Evolutionary conservation across 2,113 vertebrate genomes (phyloP), one percentile per base, ranked within the genome.

Genomic region (Zosterops pallidus): DNA sequence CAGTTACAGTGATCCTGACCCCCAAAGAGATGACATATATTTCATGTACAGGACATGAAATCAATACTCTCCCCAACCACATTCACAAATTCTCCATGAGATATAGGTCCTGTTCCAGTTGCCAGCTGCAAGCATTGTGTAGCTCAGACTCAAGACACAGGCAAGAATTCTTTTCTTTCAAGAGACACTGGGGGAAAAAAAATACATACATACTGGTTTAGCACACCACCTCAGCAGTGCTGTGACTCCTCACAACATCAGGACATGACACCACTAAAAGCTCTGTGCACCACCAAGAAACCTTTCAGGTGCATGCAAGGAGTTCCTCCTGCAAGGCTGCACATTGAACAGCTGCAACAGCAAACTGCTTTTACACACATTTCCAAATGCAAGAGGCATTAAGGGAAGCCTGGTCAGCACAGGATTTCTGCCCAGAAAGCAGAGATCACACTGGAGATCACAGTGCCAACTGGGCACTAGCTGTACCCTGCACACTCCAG

Each of bases 391-490:
- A 69, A 72, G 17, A 65, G 57, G 24, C 21, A 7, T 39, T 50
- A 47, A 59, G 41, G 50, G 23, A 65, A 88, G 57, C 52, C 41
- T 21, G 71, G 33, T 83, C 64, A 83, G 89, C 68, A 47, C 2
- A 0, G n/a, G 6, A 1, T 46, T 14, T 17, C 41, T 68, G 56
- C 62, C 79, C 52, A 74, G 35, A 31, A 67, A 71, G 62, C 41
- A 14, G 39, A 57, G 35, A 53, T 25, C 50, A 24, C 1, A 0
- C 33, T 59, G 62, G 44, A 42, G 7, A 39, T 39, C 21, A 5
- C 3, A 2, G n/a, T 22, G 9, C 41, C 20, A 25, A 0, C 29
- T 5, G 26, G 67, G 33, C 29, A 37, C 14, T 0, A 13, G 35
- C 28, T 62, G 46, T 53, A 70, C 42, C 46, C 65, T 11, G 25